Evolutionary conservation across 2,113 vertebrate species (phyloP), one percentile per base, ranked within the genome.

Genomic region (Vulpes ferrilata): DNA sequence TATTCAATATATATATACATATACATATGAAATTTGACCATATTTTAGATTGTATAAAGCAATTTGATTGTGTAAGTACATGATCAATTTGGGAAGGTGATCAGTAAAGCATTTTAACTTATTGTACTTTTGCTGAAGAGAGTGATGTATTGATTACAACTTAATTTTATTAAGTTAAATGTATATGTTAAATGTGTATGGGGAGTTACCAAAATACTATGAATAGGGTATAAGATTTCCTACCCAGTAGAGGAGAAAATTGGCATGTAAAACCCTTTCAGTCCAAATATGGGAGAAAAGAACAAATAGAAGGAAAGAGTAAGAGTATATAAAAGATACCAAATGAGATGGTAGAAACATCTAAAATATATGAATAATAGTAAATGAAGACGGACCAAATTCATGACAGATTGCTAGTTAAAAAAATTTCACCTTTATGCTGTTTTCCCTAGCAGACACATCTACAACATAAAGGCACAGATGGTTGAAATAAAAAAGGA

Each of bases 141-240:
- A 69, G 25, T 87, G 15, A 22, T 86, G 51, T 88, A 81, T 59
- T 87, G 30, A 80, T 82, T 62, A 65, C 25, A 78, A 78, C 43
- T 6, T 93, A 73, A 90, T 67, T 74, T 94, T 93, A 57, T 94
- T 84, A 80, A 78, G 85, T 89, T 74, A 96, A 67, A 85, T 81
- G 8, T 76, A 0, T 48, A 32, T 69, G 30, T 97, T 93, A 27
- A 84, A 95, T 90, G 16, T 62, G 43, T n/a, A 95, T 78, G 11
- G 23, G 12, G 30, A 84, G 38, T 85, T 88, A 51, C 20, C 64
- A 22, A 84, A 96, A 79, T 76, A 69, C 4, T 95, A 92, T 91
- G 55, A 96, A 20, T 88, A 84, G 51, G 22, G 55, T 38, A 79
- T 69, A 57, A 82, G 35, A 89, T 88, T 92, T 95, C 16, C 51